Percentiles rank a stretch among this genome's conserved stretches.
Conservation (phyloP, 1,140 invertebrate species). For the Catajapyx aquilonaris region DNA sequence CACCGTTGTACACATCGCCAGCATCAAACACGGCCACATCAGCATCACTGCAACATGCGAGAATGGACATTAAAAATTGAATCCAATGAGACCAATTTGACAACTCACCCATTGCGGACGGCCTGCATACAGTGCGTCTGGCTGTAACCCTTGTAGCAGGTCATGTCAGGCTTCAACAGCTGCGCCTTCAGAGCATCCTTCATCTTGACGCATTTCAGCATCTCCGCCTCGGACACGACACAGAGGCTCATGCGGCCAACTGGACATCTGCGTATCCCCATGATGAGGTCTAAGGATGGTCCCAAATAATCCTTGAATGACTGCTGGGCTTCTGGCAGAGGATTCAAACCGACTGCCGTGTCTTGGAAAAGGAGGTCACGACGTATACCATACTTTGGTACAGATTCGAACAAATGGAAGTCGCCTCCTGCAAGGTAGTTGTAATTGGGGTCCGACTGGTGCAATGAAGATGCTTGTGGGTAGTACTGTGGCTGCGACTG, state of each 20-base stretch:
- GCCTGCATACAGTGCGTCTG: constrained; percentile 78
- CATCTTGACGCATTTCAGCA: constrained; percentile 87
- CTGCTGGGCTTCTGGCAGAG: constrained; percentile 35
- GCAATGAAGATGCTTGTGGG: too few species aligned
- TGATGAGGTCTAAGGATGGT: constrained; percentile 38
- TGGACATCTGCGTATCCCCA: constrained; percentile 54
- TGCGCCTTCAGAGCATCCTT: constrained; percentile 69
- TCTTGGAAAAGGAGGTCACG: constrained; percentile 57
- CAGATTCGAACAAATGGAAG: constrained; percentile 49
- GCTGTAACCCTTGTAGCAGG: constrained; percentile 63
- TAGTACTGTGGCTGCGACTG: too few species aligned
- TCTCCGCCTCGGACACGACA: constrained; percentile 73
- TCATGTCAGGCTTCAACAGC: constrained; percentile 66
- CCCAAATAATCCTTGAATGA: constrained; percentile 36
- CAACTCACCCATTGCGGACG: constrained; percentile 38
- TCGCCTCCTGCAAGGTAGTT: constrained; percentile 19
- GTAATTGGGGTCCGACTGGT: too few species aligned
- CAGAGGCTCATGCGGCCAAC: constrained; percentile 60
- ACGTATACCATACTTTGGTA: constrained; percentile 35
- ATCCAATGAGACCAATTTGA: not conserved
- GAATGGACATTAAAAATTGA: constrained; percentile 2
- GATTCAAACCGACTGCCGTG: constrained; percentile 34
- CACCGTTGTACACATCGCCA: constrained; percentile 82
- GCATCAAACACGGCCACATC: constrained; percentile 80
- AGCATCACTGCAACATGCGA: constrained; percentile 28